Percentiles rank a stretch among this genome's conserved stretches.
Evolutionary conservation across 35 echinoderm and acorn worm genomes (phyloP).

Genomic region (Stichopus chloronotus): DNA sequence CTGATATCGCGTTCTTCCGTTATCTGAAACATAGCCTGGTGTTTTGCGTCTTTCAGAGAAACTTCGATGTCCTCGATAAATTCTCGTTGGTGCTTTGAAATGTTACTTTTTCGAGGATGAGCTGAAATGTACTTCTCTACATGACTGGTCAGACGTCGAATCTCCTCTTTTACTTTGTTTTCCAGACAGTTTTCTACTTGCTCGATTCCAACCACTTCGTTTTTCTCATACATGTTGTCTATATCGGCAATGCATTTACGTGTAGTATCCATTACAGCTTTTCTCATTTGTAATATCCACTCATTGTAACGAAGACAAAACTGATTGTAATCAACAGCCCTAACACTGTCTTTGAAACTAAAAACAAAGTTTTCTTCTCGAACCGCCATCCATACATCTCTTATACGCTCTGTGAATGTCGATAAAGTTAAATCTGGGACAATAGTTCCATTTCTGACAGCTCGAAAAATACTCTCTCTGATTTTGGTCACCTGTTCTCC

Average conservation of each 20-base stretch:
- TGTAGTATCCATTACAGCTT: not conserved
- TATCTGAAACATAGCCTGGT: not conserved
- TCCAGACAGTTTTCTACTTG: not conserved
- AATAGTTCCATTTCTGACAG: not conserved
- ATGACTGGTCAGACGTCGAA: not conserved
- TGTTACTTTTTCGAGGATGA: not conserved
- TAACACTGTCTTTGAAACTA: slow-evolving; percentile 45
- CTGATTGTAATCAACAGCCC: slow-evolving; percentile 9
- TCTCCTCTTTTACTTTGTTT: not conserved
- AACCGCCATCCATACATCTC: slow-evolving; percentile 8
- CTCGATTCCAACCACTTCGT: too few relatives aligned
- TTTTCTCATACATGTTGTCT: too few relatives aligned
- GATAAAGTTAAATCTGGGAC: not conserved
- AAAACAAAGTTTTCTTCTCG: slow-evolving; percentile 25
- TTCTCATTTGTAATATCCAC: slow-evolving; percentile 1
- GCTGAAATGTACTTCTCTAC: not conserved
- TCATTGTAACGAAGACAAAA: slow-evolving; percentile 23
- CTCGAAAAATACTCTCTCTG: not conserved
- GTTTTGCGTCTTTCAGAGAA: slow-evolving; percentile 11
- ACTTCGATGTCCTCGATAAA: not conserved
- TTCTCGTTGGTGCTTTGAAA: not conserved
- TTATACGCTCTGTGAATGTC: not conserved
- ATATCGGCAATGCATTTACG: too few relatives aligned
- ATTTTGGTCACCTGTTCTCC: not conserved
- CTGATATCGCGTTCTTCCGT: slow-evolving; percentile 3